A percentile compares a stretch with the other conserved stretches of the same genome.
Evolutionary conservation across 2,888 invertebrate genomes (phyloP).

Genomic region (Entomobrya multifasciata): DNA sequence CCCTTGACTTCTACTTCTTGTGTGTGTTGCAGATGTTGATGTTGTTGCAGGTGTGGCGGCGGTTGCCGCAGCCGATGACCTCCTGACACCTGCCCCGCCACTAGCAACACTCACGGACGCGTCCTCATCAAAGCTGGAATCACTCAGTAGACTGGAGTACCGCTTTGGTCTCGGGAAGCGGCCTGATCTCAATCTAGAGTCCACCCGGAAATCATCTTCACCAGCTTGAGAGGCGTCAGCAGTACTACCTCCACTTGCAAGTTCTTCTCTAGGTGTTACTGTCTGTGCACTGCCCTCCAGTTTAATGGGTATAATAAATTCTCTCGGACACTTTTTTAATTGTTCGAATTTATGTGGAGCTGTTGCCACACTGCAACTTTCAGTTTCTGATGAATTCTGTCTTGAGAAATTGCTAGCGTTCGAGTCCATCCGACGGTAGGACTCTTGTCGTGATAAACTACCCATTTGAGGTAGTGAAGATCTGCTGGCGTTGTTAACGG

Average conservation of each 20-base stretch:
- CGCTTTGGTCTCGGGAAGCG: constrained; percentile 84
- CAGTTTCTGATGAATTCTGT: constrained; percentile 89
- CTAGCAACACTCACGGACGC: constrained; percentile 25
- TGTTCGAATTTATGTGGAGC: constrained; percentile 83
- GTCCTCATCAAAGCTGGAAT: constrained; percentile 76
- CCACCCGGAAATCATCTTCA: constrained; percentile 82
- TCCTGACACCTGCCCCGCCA: constrained; percentile 63
- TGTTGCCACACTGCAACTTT: constrained; percentile 81
- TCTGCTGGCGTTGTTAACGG: constrained; percentile 6
- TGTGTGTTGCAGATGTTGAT: constrained; percentile 64
- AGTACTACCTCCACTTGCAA: constrained; percentile 64
- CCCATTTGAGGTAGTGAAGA: constrained; percentile 48
- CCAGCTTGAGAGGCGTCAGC: constrained; percentile 56
- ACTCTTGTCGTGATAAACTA: constrained; percentile 27
- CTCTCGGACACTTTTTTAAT: constrained; percentile 92
- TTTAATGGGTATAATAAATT: constrained; percentile 96
- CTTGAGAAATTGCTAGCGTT: constrained; percentile 82
- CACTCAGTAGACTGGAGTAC: constrained; percentile 78
- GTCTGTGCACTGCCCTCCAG: constrained; percentile 92
- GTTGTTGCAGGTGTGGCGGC: constrained; percentile 14
- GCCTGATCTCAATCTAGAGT: constrained; percentile 82
- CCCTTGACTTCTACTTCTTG: constrained; percentile 77
- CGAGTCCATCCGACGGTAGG: constrained; percentile 64
- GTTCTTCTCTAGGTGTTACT: constrained; percentile 85
- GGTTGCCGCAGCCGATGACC: constrained; percentile 55